phyloP scores from a whole-genome alignment of 1,140 invertebrate genomes.

The Drosophila mauritiana region DNA sequence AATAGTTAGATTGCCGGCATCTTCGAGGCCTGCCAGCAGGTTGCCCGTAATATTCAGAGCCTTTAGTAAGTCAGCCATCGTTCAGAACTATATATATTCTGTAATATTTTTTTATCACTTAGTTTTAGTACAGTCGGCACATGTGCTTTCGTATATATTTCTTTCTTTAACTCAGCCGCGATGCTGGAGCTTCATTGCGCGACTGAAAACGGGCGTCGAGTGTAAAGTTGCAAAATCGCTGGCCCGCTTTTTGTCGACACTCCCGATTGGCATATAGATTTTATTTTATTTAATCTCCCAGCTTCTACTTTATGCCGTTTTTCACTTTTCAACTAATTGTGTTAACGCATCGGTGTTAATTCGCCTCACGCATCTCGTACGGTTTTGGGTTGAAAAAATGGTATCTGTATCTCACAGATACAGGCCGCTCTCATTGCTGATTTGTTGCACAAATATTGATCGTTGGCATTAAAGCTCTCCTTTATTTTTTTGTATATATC shows the following conservation, averaged over 20 bases:
- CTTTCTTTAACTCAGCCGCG: conserved; percentile 59
- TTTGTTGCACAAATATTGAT: conserved; percentile 77
- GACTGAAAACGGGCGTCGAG: conserved; percentile 65
- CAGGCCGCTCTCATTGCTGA: conserved; percentile 57
- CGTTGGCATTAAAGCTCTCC: conserved; percentile 54
- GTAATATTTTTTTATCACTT: conserved; percentile 20
- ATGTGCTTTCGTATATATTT: conserved; percentile 21
- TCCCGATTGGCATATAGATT: conserved; percentile 51
- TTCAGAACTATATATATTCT: conserved; percentile 2
- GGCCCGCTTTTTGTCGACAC: conserved; percentile 67
- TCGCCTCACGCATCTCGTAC: conserved; percentile 64
- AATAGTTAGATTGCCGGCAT: conserved; percentile 32
- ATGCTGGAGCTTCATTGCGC: conserved; percentile 76
- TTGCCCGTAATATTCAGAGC: conserved; percentile 71
- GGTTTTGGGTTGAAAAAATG: conserved; percentile 15
- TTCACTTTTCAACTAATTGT: conserved; percentile 81
- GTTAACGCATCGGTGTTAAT: conserved; percentile 79
- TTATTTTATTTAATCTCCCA: conserved; percentile 49
- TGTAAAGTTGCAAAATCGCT: conserved; percentile 74
- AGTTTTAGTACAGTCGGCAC: conserved; percentile 23
- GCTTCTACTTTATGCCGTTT: conserved; percentile 56
- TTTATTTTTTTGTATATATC: conserved; percentile 15
- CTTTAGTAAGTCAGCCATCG: conserved; percentile 66
- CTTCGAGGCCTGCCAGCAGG: conserved; percentile 67
- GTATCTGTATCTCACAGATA: conserved; percentile 48